Base-by-base conservation (phyloP, 2,113 vertebrate genomes). In the Bothrops jararaca region DNA sequence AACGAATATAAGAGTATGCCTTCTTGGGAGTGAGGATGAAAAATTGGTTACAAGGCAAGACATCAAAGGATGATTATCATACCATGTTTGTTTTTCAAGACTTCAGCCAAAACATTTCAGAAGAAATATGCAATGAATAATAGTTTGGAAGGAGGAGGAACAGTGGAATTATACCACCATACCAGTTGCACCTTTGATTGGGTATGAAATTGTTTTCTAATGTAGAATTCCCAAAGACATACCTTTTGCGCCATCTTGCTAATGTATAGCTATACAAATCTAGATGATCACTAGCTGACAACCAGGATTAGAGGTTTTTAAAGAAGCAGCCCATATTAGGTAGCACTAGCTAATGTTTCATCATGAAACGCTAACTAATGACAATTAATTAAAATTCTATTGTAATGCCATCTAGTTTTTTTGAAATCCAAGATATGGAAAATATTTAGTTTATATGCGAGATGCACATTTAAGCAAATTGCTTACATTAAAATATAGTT, bases 281-380 rank as follows among this genome's bases (percentile, higher is more conserved):
- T 20, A 80, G 69, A 20, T 39, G 69, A 39, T 80, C 69, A 39
- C 18, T 39, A 80, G 34, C 34, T 80, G 34, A 80, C 6, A 20
- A 3, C n/a, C 7, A 39, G 8, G 69, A 39, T 34, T 20, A 39
- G 34, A 39, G n/a, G 2, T 39, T 80, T 74, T 74, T 74, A 13
- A 74, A 74, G n/a, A 34, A 74, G 29, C 64, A 18, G 34, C 6
- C 34, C 6, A 80, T 34, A 39, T 39, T 39, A 39, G 6, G 34
- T 39, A 39, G 34, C 69, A 34, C 34, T 80, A 80, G 69, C 6
- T 80, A 39, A 96, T 94, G 88, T 95, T 88, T 96, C 94, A 95
- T 96, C 97, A 97, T 96, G 95, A 97, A 97, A 97, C 91, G 96
- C 97, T 94, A 96, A 92, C 94, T 95, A 94, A 93, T n/a, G 93